Percentiles rank a stretch among this genome's conserved stretches.
These are phyloP conservation scores for Graphium colonna DNA, from an alignment of 2,888 invertebrate genomes.

Conservation along the genomic window DNA sequence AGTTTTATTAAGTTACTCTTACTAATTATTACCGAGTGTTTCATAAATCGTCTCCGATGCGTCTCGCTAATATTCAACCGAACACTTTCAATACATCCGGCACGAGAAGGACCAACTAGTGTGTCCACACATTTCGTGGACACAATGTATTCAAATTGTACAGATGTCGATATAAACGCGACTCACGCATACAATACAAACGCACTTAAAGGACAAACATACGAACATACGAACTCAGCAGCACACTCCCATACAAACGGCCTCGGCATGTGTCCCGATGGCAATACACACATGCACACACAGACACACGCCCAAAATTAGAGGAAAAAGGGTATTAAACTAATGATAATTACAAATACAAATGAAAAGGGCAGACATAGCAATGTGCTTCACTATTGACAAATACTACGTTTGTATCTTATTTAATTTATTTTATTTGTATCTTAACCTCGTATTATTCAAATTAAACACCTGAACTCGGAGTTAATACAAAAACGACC, in stretches of 20 bases:
- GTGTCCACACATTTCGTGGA: not conserved
- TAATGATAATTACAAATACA: not conserved
- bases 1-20: constrained; percentile 50
- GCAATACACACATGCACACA: constrained; percentile 30
- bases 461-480: no score
- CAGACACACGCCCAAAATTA: constrained; percentile 26
- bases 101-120: constrained; percentile 1
- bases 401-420: not conserved
- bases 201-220: constrained; percentile 43
- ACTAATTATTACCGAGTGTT: constrained; percentile 53
- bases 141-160: no score
- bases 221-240: constrained; percentile 38
- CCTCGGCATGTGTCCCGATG: constrained; percentile 38
- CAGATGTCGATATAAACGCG: no score
- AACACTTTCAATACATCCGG: constrained; percentile 2
- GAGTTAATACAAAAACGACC: no score
- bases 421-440: no score
- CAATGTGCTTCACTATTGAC: not conserved
- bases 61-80: constrained; percentile 35
- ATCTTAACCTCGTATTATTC: no score
- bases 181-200: constrained; percentile 55
- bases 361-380: not conserved
- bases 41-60: constrained; percentile 29
- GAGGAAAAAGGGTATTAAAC: not conserved
- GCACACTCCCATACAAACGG: constrained; percentile 30